Evolutionary conservation across 2,797 vertebrate species (phyloP).

Genomic region (Apodemus agrarius): DNA sequence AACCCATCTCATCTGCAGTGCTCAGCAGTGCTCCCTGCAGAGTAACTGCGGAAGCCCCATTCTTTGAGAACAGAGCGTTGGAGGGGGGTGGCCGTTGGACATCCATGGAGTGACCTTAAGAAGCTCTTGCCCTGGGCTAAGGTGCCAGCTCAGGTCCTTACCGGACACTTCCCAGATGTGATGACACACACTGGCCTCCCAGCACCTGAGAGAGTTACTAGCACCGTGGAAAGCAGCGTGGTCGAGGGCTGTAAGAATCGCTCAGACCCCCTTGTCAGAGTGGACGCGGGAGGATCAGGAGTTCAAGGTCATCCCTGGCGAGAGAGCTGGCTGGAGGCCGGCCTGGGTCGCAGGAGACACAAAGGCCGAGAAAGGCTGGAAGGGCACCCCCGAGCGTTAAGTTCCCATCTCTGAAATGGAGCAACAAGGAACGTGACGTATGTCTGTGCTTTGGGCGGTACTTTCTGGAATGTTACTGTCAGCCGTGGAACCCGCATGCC

Average conservation of each 20-base stretch:
- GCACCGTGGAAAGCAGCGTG: neutral
- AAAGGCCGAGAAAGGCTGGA: neutral
- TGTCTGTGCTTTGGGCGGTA: neutral
- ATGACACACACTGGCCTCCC: too few species aligned
- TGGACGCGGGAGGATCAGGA: neutral
- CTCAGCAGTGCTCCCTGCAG: accelerated
- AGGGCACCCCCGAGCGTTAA: neutral
- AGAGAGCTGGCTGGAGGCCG: neutral
- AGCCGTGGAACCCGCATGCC: neutral
- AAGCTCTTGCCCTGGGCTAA: neutral
- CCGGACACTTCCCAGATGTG: too few species aligned
- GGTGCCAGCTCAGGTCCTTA: neutral
- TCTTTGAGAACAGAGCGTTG: neutral
- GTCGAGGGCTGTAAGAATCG: too few species aligned
- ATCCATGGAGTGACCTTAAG: neutral
- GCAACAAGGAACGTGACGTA: neutral
- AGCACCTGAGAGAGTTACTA: neutral
- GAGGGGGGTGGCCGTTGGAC: neutral
- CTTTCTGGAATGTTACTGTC: neutral
- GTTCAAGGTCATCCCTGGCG: neutral
- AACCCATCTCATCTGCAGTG: neutral
- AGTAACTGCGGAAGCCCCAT: neutral
- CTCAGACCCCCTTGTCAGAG: neutral
- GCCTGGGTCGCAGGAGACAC: neutral
- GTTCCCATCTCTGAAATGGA: constrained; percentile 19